These are phyloP conservation scores for Barnardius zonarius DNA, from an alignment of 2,113 vertebrate species.

Conservation along the genomic window DNA sequence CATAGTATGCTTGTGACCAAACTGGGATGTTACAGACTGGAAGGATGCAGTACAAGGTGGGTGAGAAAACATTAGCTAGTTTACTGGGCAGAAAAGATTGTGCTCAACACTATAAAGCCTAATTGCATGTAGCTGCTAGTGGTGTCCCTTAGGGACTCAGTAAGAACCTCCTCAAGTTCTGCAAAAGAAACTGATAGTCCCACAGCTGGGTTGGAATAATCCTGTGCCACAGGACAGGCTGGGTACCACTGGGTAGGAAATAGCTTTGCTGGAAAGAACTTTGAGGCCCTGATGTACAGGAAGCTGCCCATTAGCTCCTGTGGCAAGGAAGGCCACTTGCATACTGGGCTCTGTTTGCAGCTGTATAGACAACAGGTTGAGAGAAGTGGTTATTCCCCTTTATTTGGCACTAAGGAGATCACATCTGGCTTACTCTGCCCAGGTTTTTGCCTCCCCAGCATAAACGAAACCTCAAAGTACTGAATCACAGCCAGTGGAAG, in stretches of 20 bases:
- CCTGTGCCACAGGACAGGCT: background rate
- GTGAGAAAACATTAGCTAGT: background rate
- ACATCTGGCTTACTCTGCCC: background rate
- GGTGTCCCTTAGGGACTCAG: background rate
- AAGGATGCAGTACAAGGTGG: background rate
- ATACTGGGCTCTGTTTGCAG: background rate
- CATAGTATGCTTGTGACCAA: background rate
- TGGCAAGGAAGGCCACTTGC: background rate
- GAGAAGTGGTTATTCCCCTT: background rate
- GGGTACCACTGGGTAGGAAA: background rate
- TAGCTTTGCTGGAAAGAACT: background rate
- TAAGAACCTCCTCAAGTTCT: background rate
- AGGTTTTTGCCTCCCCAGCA: background rate
- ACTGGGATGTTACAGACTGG: background rate
- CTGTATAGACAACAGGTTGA: background rate
- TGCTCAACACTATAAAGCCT: background rate
- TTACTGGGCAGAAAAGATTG: background rate
- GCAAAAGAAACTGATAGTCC: background rate
- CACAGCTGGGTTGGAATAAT: background rate
- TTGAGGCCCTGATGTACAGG: background rate
- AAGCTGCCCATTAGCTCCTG: background rate
- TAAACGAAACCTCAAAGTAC: background rate
- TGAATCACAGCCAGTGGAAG: background rate
- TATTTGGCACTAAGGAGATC: background rate
- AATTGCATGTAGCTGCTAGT: background rate